Base-by-base conservation (phyloP, 2,888 invertebrate species). In the Globia sparganii region DNA sequence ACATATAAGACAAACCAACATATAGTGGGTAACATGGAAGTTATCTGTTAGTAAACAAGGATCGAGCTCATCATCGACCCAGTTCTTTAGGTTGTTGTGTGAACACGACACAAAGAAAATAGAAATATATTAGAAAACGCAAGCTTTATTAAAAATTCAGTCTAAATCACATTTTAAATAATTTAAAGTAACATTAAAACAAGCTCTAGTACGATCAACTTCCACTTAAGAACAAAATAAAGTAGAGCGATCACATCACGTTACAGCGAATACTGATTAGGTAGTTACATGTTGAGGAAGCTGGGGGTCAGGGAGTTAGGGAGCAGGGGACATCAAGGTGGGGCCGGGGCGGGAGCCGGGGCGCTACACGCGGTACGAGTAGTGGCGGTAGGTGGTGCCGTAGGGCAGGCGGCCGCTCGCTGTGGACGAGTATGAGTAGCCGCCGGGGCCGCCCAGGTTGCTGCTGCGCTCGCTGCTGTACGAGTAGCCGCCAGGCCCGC, bases 341-440 rank as follows among this genome's bases (percentile, higher is more conserved):
- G 85, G 82, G 90, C 83, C 87, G 86, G 87, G 89, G 85, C 88
- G 91, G 92, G 91, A 90, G 90, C 91, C 91, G 91, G 92, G 90
- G 90, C 91, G 93, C 97, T 98, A 99, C 94, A 98, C 98, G 96
- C 98, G 98, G 97, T 98, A 98, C 91, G 98, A 98, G 97, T 97
- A 98, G 95, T 98, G 98, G 92, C 98, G 98, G 96, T 98, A 98
- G 91, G 95, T 96, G 92, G 98, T 98, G 94, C 98, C 98, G 92
- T 98, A 97, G 87, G 98, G 99, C 93, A 98, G 97, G 94, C 98
- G 97, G 93, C 98, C 98, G 94, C 98, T 97, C 88, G 97, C 95
- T 90, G 97, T 97, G 84, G 98, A 98, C 89, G 98, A 98, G 97
- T 98, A 98, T 93, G 98, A 98, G 96, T 98, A 98, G 91, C 98